Evolutionary conservation across 2,113 vertebrate genomes (phyloP).

Genomic region (Oenanthe melanoleuca): DNA sequence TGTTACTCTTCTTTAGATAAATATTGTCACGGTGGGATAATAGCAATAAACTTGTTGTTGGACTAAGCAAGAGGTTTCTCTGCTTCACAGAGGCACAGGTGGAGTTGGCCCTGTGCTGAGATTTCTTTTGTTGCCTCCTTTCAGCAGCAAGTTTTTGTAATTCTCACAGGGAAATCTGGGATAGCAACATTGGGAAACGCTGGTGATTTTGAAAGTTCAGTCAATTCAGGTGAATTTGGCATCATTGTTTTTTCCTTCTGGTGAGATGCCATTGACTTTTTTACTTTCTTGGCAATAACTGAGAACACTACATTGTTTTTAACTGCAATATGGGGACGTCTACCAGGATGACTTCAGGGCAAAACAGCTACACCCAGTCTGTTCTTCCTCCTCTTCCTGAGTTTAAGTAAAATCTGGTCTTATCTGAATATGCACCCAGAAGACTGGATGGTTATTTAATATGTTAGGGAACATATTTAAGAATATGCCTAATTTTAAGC

Average conservation of each 20-base stretch:
- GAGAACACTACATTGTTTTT: neutral
- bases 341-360: slow-evolving; percentile 22
- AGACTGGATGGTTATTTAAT: slow-evolving; percentile 23
- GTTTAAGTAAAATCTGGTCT: slow-evolving; percentile 18
- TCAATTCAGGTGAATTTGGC: neutral
- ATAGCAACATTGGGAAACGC: slow-evolving; percentile 19
- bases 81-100: neutral
- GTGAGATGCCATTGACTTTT: neutral
- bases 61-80: neutral
- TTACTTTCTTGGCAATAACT: slow-evolving; percentile 4
- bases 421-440: slow-evolving; percentile 36
- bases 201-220: slow-evolving; percentile 31
- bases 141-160: neutral
- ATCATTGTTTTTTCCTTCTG: neutral
- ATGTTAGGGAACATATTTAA: slow-evolving; percentile 47
- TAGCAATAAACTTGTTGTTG: neutral
- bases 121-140: neutral
- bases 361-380: slow-evolving; percentile 37
- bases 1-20: neutral
- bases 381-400: slow-evolving; percentile 2
- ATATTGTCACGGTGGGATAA: neutral
- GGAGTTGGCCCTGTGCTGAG: neutral
- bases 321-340: neutral
- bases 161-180: neutral
- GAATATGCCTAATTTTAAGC: slow-evolving; percentile 59